Conservation (phyloP, 2,797 vertebrate genomes). For the Psittacula derbiana region DNA sequence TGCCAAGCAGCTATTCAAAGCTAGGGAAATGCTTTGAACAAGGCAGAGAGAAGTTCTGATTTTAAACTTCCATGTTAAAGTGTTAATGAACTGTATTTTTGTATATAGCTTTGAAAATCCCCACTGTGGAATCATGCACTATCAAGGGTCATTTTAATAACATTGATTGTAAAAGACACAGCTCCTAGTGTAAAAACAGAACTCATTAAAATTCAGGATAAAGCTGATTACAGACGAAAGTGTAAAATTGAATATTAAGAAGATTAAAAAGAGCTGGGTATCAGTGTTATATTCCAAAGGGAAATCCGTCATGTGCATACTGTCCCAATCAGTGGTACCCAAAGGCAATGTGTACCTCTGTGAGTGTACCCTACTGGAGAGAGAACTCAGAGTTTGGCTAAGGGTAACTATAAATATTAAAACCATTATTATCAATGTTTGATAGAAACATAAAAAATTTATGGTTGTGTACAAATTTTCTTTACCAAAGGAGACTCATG, state of each 20-base stretch:
- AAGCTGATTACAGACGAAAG: conserved; percentile 68
- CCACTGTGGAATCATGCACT: conserved; percentile 15
- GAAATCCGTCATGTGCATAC: conserved; percentile 42
- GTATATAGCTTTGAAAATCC: conserved; percentile 55
- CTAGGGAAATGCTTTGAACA: conserved; percentile 51
- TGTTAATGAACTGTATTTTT: conserved; percentile 49
- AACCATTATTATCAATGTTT: conserved; percentile 78
- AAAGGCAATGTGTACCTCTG: conserved; percentile 69
- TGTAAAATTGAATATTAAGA: conserved; percentile 68
- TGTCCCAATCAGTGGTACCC: conserved; percentile 73
- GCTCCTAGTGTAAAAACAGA: conserved; percentile 48
- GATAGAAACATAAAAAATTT: conserved; percentile 77
- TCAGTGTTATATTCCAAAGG: conserved; percentile 58
- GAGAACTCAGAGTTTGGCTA: conserved; percentile 73
- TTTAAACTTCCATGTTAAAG: conserved; percentile 49
- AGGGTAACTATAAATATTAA: conserved; percentile 81
- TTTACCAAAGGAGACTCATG: conserved; percentile 37
- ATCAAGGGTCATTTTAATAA: conserved; percentile 70
- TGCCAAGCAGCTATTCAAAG: conserved; percentile 35
- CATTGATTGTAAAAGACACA: conserved; percentile 59
- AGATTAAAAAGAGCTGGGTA: conserved; percentile 63
- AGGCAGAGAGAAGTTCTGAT: conserved; percentile 50
- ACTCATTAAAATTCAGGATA: conserved; percentile 69
- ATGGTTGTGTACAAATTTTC: conserved; percentile 68
- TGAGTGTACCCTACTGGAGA: conserved; percentile 36